phyloP scores from a whole-genome alignment of 2,113 vertebrate species.

The Daubentonia madagascariensis region DNA sequence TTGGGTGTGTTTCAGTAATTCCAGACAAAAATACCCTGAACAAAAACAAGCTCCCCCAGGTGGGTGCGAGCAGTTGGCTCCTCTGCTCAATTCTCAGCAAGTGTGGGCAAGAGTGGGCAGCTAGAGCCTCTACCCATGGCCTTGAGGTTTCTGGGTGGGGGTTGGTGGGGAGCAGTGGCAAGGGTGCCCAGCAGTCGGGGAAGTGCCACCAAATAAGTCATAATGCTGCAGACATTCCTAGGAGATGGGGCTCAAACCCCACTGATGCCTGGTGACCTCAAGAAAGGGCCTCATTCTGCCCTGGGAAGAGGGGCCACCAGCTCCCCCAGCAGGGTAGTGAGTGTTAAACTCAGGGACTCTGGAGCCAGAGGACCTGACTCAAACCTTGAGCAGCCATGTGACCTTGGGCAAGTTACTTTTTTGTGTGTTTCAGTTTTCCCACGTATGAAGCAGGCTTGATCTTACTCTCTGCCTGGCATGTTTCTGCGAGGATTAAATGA shows the following conservation, averaged over 20 bases:
- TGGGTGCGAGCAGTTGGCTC: neutral
- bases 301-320: neutral
- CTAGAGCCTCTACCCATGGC: neutral
- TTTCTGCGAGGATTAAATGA: neutral
- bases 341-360: neutral
- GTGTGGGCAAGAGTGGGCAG: neutral
- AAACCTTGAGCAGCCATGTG: neutral
- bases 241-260: neutral
- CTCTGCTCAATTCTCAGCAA: neutral
- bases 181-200: neutral
- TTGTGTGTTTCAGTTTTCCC: neutral
- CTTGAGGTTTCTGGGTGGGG: neutral
- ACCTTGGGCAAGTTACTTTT: neutral
- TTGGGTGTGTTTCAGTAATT: neutral
- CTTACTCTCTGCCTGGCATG: neutral
- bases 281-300: neutral
- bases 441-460: neutral
- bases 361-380: neutral
- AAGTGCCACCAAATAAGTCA: neutral
- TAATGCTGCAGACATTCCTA: neutral
- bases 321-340: neutral
- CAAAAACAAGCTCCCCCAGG: neutral
- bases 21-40: conserved; percentile 7
- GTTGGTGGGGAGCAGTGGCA: neutral
- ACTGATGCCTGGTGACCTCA: neutral